Conservation (phyloP, 2,797 vertebrate species). For the Gymnoscopelus microlampas region DNA sequence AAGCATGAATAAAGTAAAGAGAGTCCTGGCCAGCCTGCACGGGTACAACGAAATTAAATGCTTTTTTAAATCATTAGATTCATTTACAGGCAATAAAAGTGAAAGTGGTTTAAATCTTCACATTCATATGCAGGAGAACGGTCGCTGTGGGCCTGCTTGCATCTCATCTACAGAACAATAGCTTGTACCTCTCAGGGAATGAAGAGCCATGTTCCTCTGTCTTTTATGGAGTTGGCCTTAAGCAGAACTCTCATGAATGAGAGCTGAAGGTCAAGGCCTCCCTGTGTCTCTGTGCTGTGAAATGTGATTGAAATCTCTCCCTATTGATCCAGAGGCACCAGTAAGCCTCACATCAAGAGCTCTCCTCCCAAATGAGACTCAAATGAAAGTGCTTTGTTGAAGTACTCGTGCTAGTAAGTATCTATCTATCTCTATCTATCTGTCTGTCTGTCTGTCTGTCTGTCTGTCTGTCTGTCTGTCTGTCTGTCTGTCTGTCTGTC, state of each 20-base stretch:
- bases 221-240: not conserved
- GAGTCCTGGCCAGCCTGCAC: slow-evolving; percentile 11
- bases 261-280: slow-evolving; percentile 8
- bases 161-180: slow-evolving; percentile 20
- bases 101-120: too few relatives aligned
- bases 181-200: slow-evolving; percentile 3
- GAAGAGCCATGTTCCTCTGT: slow-evolving; percentile 10
- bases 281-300: not conserved
- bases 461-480: too few relatives aligned
- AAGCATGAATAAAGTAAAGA: slow-evolving; percentile 27
- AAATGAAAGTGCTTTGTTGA: slow-evolving; percentile 30
- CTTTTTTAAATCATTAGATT: slow-evolving; percentile 31
- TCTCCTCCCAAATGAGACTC: slow-evolving; percentile 4
- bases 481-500: not conserved
- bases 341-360: not conserved
- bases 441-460: too few relatives aligned
- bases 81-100: too few relatives aligned
- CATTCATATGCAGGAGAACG: too few relatives aligned
- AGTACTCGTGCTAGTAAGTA: not conserved
- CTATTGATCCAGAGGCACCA: slow-evolving; percentile 19
- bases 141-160: too few relatives aligned
- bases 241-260: not conserved
- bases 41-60: slow-evolving; percentile 34
- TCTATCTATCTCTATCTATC: not conserved
- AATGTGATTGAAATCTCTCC: slow-evolving; percentile 10